These are phyloP conservation scores for Columba livia DNA, from an alignment of 2,113 vertebrate genomes.

Conservation along the genomic window DNA sequence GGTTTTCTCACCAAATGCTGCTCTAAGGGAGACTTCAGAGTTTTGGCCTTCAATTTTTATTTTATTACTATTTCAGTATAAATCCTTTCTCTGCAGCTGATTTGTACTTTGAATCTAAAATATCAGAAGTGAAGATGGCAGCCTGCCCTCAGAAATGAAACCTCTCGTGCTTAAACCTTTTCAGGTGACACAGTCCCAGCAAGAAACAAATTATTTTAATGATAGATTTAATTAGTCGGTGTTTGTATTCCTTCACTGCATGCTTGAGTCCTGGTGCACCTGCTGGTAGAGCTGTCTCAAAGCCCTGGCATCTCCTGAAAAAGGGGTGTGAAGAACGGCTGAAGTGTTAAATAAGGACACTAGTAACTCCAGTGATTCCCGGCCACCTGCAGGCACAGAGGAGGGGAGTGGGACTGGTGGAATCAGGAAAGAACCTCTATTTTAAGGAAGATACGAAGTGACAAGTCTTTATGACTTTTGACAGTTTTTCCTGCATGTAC, in stretches of 20 bases:
- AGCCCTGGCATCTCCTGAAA: background rate
- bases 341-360: background rate
- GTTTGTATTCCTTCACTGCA: slow-evolving; percentile 51
- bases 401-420: background rate
- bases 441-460: background rate
- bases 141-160: slow-evolving; percentile 53
- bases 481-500: background rate
- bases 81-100: background rate
- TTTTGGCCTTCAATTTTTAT: background rate
- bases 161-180: background rate
- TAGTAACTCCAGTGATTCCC: background rate
- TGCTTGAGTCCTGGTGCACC: background rate
- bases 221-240: slow-evolving; percentile 66
- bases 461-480: background rate
- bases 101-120: background rate
- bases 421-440: background rate
- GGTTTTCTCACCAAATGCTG: background rate
- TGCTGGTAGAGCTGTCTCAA: slow-evolving; percentile 45
- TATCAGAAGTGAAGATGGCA: slow-evolving; percentile 28
- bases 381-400: background rate
- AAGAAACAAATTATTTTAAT: slow-evolving; percentile 68
- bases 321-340: slow-evolving; percentile 37
- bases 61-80: background rate
- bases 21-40: background rate
- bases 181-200: slow-evolving; percentile 7